phyloP scores from a whole-genome alignment of 2,888 invertebrate species.

The Rotaria socialis region DNA sequence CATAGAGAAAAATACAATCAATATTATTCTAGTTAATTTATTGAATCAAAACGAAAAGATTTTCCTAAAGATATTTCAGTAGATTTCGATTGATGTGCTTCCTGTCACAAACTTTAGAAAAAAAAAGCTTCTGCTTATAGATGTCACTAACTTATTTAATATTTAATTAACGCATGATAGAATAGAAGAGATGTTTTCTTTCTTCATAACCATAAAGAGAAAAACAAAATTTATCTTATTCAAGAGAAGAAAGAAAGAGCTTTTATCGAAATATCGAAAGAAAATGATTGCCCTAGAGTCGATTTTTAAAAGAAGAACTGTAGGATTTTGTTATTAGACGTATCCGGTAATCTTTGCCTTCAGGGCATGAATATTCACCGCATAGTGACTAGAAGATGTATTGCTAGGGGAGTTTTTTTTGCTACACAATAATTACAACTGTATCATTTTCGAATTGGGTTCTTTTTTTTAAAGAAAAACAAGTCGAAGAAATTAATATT shows the following conservation, averaged over 20 bases:
- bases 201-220: not conserved
- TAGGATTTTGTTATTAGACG: not conserved
- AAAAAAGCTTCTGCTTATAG: not conserved
- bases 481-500: not conserved
- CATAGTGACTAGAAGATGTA: not conserved
- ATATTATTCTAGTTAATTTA: not conserved
- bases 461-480: not conserved
- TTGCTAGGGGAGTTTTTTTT: not conserved
- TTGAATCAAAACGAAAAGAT: too few species aligned
- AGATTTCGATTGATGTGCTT: too few species aligned
- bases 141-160: not conserved
- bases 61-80: too few species aligned
- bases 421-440: not conserved
- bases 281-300: not conserved
- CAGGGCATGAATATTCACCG: conserved; percentile 1
- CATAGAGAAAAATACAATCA: not conserved
- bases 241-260: not conserved
- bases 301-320: not conserved
- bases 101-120: too few species aligned
- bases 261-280: not conserved
- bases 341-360: conserved; percentile 1
- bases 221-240: not conserved
- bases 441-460: not conserved
- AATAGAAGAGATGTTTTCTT: not conserved
- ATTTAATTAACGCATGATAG: not conserved